These are phyloP conservation scores for Onchidella celtica DNA, from an alignment of 2,888 invertebrate genomes.

Conservation along the genomic window DNA sequence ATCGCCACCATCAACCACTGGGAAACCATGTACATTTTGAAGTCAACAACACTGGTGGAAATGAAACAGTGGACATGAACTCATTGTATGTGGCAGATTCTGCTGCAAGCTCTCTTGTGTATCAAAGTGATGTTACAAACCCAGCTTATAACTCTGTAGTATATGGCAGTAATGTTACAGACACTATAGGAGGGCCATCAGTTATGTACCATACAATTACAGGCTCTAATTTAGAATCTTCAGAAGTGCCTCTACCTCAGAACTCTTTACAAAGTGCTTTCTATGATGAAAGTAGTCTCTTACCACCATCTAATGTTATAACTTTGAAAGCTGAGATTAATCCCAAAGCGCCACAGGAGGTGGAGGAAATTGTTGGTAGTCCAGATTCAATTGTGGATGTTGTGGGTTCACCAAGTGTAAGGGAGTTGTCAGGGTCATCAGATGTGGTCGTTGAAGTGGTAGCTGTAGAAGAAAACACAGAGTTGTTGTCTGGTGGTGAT, in stretches of 20 bases:
- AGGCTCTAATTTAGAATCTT: conserved; percentile 11
- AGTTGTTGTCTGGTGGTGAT: no score
- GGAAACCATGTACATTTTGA: conserved; percentile 45
- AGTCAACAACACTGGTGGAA: neutral
- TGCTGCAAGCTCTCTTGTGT: neutral
- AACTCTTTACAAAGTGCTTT: conserved; percentile 36
- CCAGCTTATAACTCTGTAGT: conserved; percentile 41
- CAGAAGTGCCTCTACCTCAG: conserved; percentile 10
- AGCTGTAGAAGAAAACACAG: neutral
- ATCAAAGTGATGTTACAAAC: conserved; percentile 28
- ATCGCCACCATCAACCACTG: neutral
- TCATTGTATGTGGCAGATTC: neutral
- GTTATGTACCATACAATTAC: conserved; percentile 26
- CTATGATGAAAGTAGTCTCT: conserved; percentile 20
- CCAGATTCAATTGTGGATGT: conserved; percentile 40
- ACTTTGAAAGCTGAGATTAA: conserved; percentile 1
- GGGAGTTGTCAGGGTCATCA: conserved; percentile 12
- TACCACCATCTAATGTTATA: neutral
- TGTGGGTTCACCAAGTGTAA: conserved; percentile 13
- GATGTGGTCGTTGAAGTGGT: neutral
- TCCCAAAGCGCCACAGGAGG: neutral
- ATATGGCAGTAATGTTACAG: conserved; percentile 20
- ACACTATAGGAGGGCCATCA: conserved; percentile 15
- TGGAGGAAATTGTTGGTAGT: neutral
- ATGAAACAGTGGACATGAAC: neutral